These are phyloP conservation scores for Scomberomorus guttatus DNA, from an alignment of 2,797 vertebrate species.

Conservation along the genomic window DNA sequence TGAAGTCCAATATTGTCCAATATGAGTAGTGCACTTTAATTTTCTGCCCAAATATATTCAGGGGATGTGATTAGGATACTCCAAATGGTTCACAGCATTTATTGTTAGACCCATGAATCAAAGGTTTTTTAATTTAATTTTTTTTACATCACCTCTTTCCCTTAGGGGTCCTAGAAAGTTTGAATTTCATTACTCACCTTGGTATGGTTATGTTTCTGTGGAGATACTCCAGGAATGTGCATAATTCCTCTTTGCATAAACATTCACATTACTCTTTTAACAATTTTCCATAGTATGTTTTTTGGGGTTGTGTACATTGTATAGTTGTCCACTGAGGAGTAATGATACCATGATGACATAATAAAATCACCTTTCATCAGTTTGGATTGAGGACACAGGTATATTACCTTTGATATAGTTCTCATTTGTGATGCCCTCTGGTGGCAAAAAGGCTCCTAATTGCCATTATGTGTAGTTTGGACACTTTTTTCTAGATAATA, in stretches of 20 bases:
- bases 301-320: background rate
- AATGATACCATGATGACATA: slow-evolving; percentile 1
- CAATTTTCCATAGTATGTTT: background rate
- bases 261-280: background rate
- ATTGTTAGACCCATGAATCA: background rate
- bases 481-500: background rate
- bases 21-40: background rate
- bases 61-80: background rate
- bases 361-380: background rate
- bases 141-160: background rate
- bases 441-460: slow-evolving; percentile 7
- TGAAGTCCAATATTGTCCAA: background rate
- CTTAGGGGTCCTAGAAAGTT: background rate
- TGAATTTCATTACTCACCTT: background rate
- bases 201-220: background rate
- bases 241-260: background rate
- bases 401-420: background rate
- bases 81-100: background rate
- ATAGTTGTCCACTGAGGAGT: background rate
- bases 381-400: background rate
- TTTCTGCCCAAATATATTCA: background rate
- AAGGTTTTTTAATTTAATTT: no score
- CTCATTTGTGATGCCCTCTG: slow-evolving; percentile 37
- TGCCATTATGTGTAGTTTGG: background rate
- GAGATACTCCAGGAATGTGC: background rate